phyloP scores from a whole-genome alignment of 2,797 vertebrate species.

The Oreonectes daqikongensis region DNA sequence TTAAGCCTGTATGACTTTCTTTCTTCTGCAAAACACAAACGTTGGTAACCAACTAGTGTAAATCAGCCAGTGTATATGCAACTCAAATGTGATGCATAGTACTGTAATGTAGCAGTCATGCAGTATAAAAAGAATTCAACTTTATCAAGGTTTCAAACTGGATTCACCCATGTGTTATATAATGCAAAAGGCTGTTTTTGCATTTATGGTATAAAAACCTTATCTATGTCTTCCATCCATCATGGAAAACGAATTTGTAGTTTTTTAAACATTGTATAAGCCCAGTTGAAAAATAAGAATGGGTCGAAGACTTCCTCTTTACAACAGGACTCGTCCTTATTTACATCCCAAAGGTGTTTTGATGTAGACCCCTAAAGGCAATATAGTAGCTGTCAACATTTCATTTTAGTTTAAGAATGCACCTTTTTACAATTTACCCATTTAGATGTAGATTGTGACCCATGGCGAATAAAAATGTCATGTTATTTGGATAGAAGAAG shows the following conservation, averaged over 20 bases:
- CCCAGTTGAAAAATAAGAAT: background rate
- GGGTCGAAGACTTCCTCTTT: background rate
- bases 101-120: too few species aligned
- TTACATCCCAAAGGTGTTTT: background rate
- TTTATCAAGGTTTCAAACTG: too few species aligned
- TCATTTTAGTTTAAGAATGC: background rate
- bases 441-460: conserved; percentile 5
- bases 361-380: background rate
- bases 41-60: too few species aligned
- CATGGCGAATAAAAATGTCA: background rate
- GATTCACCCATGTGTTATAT: too few species aligned
- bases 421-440: background rate
- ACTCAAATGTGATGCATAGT: too few species aligned
- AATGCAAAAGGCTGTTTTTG: too few species aligned
- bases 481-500: background rate
- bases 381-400: conserved; percentile 1
- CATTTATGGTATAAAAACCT: background rate
- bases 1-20: too few species aligned
- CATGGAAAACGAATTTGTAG: background rate
- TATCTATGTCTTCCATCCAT: background rate
- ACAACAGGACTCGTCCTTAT: background rate
- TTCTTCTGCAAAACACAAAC: too few species aligned
- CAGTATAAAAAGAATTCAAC: too few species aligned
- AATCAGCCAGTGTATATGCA: too few species aligned
- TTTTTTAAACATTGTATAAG: background rate